Conservation (phyloP, 2,797 vertebrate genomes). For the Merluccius polli region DNA sequence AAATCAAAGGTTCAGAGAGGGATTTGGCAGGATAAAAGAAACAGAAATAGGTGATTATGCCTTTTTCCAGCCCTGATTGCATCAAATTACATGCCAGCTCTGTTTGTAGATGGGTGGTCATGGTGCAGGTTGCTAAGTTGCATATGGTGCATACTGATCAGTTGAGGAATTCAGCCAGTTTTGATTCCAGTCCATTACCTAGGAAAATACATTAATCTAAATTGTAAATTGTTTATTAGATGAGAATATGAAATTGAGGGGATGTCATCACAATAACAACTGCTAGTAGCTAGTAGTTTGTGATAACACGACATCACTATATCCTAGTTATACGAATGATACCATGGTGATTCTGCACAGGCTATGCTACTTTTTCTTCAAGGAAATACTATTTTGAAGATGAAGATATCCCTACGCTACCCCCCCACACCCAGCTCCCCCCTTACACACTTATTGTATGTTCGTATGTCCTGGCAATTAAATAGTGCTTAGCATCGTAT, state of each 20-base stretch:
- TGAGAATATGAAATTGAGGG: background rate
- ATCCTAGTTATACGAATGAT: background rate
- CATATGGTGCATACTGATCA: background rate
- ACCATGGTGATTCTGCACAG: background rate
- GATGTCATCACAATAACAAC: background rate
- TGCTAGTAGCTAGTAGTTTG: background rate
- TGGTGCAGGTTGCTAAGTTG: background rate
- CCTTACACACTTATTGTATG: too few species aligned
- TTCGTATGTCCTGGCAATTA: too few species aligned
- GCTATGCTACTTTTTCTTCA: background rate
- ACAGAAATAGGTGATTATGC: background rate
- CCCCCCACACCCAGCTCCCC: too few species aligned
- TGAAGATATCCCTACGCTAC: background rate
- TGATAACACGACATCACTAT: background rate
- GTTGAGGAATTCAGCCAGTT: background rate
- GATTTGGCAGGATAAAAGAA: background rate
- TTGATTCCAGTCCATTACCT: background rate
- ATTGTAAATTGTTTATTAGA: background rate
- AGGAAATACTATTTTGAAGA: background rate
- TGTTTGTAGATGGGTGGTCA: background rate
- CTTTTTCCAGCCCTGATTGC: background rate
- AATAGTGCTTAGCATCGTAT: too few species aligned
- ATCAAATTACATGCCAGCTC: background rate
- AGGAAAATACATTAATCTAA: background rate
- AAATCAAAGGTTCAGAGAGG: too few species aligned